Percentiles rank a stretch among this genome's conserved stretches.
Conservation (phyloP, 2,888 invertebrate genomes). For the Lasioglossum villosulum region DNA sequence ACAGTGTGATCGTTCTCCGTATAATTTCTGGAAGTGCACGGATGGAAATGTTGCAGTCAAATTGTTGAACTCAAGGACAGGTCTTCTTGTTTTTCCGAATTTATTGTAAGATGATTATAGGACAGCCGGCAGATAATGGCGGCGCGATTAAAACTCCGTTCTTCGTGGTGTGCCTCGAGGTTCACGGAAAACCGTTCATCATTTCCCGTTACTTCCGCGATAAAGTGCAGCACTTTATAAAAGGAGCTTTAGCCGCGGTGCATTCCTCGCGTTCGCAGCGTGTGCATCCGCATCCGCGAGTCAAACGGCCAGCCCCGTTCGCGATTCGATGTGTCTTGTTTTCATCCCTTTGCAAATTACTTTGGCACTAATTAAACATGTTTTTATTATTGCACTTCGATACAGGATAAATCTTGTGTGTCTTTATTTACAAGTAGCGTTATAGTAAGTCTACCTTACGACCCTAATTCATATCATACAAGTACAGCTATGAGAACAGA, state of each 20-base stretch:
- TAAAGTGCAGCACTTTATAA: constrained; percentile 39
- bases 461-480: constrained; percentile 70
- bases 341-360: constrained; percentile 68
- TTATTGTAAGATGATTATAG: background rate
- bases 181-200: constrained; percentile 49
- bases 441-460: constrained; percentile 69
- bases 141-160: constrained; percentile 23
- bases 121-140: constrained; percentile 2
- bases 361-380: constrained; percentile 82
- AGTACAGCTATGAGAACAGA: constrained; percentile 63
- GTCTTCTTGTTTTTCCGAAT: background rate
- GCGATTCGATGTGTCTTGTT: constrained; percentile 40
- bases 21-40: background rate
- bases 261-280: constrained; percentile 1
- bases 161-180: constrained; percentile 5
- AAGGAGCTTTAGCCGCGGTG: constrained; percentile 1
- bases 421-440: constrained; percentile 75
- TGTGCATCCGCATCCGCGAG: background rate
- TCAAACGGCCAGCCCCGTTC: background rate
- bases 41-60: background rate
- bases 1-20: background rate
- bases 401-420: constrained; percentile 77
- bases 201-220: constrained; percentile 48
- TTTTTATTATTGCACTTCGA: constrained; percentile 82
- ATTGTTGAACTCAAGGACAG: background rate